These are phyloP conservation scores for Melanotus villosus DNA, from an alignment of 2,888 invertebrate genomes.

Conservation along the genomic window DNA sequence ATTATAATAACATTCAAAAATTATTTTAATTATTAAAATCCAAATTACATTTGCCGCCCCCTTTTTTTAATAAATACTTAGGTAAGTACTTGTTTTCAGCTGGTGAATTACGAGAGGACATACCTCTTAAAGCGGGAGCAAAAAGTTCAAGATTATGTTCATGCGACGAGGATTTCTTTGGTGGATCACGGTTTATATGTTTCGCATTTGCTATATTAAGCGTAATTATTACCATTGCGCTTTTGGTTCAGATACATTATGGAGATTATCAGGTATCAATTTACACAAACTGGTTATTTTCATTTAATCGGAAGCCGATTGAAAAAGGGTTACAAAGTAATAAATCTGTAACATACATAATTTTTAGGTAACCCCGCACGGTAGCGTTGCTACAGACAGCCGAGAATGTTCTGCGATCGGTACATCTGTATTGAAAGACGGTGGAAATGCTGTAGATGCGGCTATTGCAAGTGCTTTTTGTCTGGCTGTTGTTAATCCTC, in stretches of 20 bases:
- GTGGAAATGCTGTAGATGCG: conserved; percentile 85
- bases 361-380: conserved; percentile 80
- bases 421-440: conserved; percentile 75
- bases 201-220: conserved; percentile 78
- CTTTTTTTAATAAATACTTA: too few species aligned
- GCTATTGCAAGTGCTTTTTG: conserved; percentile 82
- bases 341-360: conserved; percentile 25
- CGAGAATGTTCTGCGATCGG: conserved; percentile 82
- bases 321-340: neutral
- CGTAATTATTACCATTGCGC: conserved; percentile 78
- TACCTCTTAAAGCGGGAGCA: conserved; percentile 70
- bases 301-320: too few species aligned
- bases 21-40: too few species aligned
- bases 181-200: conserved; percentile 78
- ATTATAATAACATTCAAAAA: too few species aligned
- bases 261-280: conserved; percentile 80
- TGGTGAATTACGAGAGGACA: conserved; percentile 73
- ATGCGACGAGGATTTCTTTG: conserved; percentile 63
- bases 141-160: conserved; percentile 59
- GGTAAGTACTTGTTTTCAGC: too few species aligned
- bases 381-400: conserved; percentile 81
- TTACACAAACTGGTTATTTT: too few species aligned
- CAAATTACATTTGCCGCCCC: too few species aligned
- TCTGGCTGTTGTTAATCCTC: conserved; percentile 80
- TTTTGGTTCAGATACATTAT: conserved; percentile 81